A percentile compares a stretch with the other conserved stretches of the same genome.
Evolutionary conservation across 1,140 invertebrate species (phyloP).

Genomic region (Drosophila baimaii): DNA sequence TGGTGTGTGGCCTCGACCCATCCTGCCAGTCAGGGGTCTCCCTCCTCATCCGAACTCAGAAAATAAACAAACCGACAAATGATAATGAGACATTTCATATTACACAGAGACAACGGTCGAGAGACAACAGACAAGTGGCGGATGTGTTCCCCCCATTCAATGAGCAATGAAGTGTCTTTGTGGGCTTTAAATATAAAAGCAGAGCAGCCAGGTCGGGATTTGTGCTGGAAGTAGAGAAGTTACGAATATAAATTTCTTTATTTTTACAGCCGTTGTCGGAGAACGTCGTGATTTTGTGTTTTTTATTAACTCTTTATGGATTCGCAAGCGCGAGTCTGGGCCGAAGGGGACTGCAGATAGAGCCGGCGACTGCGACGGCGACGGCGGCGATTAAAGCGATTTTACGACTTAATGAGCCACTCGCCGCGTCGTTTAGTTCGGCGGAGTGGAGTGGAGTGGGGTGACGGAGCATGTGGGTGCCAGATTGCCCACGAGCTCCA

Average conservation of each 20-base stretch:
- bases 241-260: constrained; percentile 75
- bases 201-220: constrained; percentile 26
- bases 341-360: not conserved
- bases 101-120: constrained; percentile 38
- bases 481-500: constrained; percentile 66
- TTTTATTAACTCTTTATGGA: constrained; percentile 83
- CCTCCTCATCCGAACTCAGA: constrained; percentile 4
- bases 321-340: constrained; percentile 62
- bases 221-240: constrained; percentile 56
- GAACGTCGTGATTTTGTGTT: constrained; percentile 74
- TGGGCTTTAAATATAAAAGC: constrained; percentile 64
- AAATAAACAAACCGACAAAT: constrained; percentile 71
- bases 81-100: constrained; percentile 76
- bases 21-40: constrained; percentile 10
- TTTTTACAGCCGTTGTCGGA: constrained; percentile 70
- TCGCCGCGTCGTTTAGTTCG: constrained; percentile 60
- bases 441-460: too few relatives aligned
- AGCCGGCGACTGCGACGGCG: constrained; percentile 21
- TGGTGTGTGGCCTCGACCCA: constrained; percentile 25
- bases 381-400: constrained; percentile 72
- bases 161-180: constrained; percentile 61
- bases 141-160: constrained; percentile 24
- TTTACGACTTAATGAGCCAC: constrained; percentile 83
- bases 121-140: constrained; percentile 39
- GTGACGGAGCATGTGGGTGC: constrained; percentile 76